Base-by-base conservation (phyloP, 2,113 vertebrate species). In the Bungarus multicinctus region DNA sequence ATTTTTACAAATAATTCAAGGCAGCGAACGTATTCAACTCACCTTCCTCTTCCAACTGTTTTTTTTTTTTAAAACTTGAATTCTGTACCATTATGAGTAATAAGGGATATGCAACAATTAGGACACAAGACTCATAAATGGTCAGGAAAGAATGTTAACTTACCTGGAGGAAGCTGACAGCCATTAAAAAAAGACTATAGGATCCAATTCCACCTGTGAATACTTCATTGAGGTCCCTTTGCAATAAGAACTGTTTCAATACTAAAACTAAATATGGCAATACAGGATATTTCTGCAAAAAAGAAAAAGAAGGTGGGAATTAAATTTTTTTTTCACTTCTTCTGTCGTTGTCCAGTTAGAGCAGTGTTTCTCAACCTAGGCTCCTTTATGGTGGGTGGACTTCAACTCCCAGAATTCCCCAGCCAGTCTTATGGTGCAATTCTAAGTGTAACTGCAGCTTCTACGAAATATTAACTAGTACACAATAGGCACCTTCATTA, bases 171-270 rank as follows among this genome's bases (percentile, higher is more conserved):
- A 99, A 99, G 96, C 99, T 99, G 96, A 99, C 99, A 88, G 99
- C 99, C 99, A 99, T 99, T 96, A 99, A 98, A 97, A 99, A 99
- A 92, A 99, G 98, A 97, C 99, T 99, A 85, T 99, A 99, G 95
- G 99, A 99, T 92, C 99, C 99, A 2, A 99, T 99, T 95, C 99
- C 99, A 89, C 99, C 99, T 1, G 99, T 99, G 95, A 99, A 99
- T 93, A 99, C 99, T 97, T 99, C 99, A 91, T 99, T 99, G 92
- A 99, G 98, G 94, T 99, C 99, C 97, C 99, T 98, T 96, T 99
- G 99, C 95, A 99, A 97, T 88, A 99, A 97, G 97, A 99, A 99
- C 97, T 99, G 99, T 96, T 99, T 99, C 97, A 99, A 97, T 96
- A 99, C 99, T 98, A 99, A 97, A 96, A 99, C 99, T 97, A 99